phyloP scores from a whole-genome alignment of 2,888 invertebrate species.

The Polylopha cassiicola region DNA sequence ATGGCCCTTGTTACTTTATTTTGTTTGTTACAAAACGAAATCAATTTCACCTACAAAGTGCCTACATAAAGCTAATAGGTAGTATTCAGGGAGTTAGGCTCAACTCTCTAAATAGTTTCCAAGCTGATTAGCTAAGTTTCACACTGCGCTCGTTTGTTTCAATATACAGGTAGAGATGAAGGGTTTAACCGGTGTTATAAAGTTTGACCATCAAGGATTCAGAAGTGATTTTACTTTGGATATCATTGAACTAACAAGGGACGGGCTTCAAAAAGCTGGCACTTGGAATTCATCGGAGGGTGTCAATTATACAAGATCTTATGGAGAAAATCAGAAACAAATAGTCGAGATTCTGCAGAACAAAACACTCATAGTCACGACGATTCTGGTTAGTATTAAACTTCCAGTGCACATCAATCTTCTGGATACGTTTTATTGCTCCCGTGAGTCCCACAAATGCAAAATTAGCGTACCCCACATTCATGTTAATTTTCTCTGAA shows the following conservation, averaged over 20 bases:
- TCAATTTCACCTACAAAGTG: background rate
- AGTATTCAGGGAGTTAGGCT: slow-evolving; percentile 5
- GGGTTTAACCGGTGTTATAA: slow-evolving; percentile 94
- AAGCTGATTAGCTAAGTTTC: slow-evolving; percentile 20
- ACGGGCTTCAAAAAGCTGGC: slow-evolving; percentile 90
- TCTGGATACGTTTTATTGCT: slow-evolving; percentile 43
- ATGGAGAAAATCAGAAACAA: slow-evolving; percentile 89
- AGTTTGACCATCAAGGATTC: slow-evolving; percentile 96
- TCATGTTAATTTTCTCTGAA: slow-evolving; percentile 37
- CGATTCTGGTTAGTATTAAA: slow-evolving; percentile 86
- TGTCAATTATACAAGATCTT: slow-evolving; percentile 91
- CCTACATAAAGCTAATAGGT: slow-evolving; percentile 1
- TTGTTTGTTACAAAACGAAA: background rate
- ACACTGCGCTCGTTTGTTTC: slow-evolving; percentile 20
- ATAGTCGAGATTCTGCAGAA: slow-evolving; percentile 94
- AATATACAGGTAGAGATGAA: slow-evolving; percentile 88
- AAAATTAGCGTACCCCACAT: slow-evolving; percentile 50
- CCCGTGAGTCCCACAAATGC: slow-evolving; percentile 46
- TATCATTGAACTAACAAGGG: slow-evolving; percentile 91
- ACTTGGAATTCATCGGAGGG: slow-evolving; percentile 93
- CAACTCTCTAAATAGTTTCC: slow-evolving; percentile 11
- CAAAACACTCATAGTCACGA: slow-evolving; percentile 93
- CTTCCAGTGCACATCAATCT: slow-evolving; percentile 46
- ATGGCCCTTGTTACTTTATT: too few species aligned
- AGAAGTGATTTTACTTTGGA: slow-evolving; percentile 94